Evolutionary conservation across 2,888 invertebrate genomes (phyloP).

Genomic region (Thereva unica): DNA sequence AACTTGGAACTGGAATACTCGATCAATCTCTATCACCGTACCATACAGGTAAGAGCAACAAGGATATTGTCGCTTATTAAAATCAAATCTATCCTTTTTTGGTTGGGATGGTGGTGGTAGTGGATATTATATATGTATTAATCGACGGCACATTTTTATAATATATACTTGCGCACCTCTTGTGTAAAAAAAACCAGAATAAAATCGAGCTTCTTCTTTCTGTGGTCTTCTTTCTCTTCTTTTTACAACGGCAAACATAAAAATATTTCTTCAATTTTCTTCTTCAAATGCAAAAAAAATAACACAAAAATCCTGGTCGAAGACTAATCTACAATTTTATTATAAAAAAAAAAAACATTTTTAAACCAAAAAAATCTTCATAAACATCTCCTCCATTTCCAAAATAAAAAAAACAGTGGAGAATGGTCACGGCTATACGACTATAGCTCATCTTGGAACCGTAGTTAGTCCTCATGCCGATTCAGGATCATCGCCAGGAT

Average conservation of each 20-base stretch:
- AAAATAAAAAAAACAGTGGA: slow-evolving; percentile 43
- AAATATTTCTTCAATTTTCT: neutral
- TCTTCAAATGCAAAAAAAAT: neutral
- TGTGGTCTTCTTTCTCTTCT: neutral
- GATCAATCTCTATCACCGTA: slow-evolving; percentile 71
- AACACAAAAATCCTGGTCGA: neutral
- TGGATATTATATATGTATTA: too few relatives aligned
- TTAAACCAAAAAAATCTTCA: neutral
- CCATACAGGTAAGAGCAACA: slow-evolving; percentile 65
- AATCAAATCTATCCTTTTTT: too few relatives aligned
- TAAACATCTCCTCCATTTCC: neutral
- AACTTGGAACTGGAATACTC: slow-evolving; percentile 67
- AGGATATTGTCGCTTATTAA: too few relatives aligned
- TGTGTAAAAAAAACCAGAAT: too few relatives aligned
- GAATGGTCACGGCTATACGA: slow-evolving; percentile 45
- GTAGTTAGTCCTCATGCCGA: slow-evolving; percentile 45
- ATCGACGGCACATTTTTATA: too few relatives aligned
- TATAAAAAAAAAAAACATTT: too few relatives aligned
- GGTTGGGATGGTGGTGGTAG: too few relatives aligned
- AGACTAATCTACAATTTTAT: too few relatives aligned
- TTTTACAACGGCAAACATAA: neutral
- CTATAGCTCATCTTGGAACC: slow-evolving; percentile 45
- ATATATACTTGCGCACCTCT: too few relatives aligned
- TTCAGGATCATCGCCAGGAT: slow-evolving; percentile 45
- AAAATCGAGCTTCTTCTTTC: too few relatives aligned